Base-by-base conservation (phyloP, 2,797 vertebrate genomes). In the Eremophila alpestris region DNA sequence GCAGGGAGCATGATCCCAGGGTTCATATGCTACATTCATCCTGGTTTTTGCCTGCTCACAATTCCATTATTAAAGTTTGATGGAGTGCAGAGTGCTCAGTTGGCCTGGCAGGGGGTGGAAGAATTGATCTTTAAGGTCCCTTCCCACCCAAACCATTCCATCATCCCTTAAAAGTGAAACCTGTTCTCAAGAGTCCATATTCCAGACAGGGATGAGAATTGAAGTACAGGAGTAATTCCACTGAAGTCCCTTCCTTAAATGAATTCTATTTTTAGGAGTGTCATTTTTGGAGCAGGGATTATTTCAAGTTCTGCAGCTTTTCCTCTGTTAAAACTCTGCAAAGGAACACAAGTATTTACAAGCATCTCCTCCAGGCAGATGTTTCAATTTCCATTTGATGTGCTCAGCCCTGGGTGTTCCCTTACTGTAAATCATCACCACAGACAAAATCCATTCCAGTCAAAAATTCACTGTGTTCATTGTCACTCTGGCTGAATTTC, bases 1-100 rank as follows among this genome's bases (percentile, higher is more conserved):
- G 17, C 22, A 2, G 3, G 13, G 56, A n/a, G 12, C 5, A 0
- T 2, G 7, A 43, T 67, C 71, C 45, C 62, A 29, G 21, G 46
- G 64, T n/a, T 16, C 3, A 23, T 0, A 0, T 48, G 36, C 58
- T 19, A 0, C 1, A 0, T 51, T 70, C 24, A 36, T 30, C 46
- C 51, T 65, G 23, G 1, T 0, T n/a, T 79, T 79, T 43, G 52
- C 43, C 64, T 78, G 5, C 52, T 86, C 41, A 45, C 40, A 5
- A 15, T 86, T 58, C 7, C 46, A 18, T 58, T 4, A 16, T 30
- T 55, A 3, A 41, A 52, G 8, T 32, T 88, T 69, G 21, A 7
- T 9, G 5, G 21, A 43, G 38, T 29, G 24, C 13, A 43, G 26
- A 22, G 49, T 5, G 32, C 52, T 55, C 63, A 13, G 34, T 2